Evolutionary conservation across 2,888 invertebrate species (phyloP), one percentile per base, ranked within the genome.

Genomic region (Ctenicera cuprea): DNA sequence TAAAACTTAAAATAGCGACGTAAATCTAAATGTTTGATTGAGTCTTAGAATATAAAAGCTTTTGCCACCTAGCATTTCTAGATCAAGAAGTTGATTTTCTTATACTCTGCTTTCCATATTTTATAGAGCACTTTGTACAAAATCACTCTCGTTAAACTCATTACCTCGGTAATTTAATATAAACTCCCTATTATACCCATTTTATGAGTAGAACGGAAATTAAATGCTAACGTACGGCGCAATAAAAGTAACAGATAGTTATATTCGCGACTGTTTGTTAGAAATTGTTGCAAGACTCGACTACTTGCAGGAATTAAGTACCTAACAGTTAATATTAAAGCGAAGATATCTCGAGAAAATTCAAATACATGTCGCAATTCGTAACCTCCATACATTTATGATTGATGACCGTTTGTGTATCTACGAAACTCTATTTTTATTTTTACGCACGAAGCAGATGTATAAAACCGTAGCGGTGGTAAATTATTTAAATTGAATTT

Each of bases 121-220:
- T 48, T 18, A 16, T 48, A 3, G 1, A 16, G 5, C 43, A 45
- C 43, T 45, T 45, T 3, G 16, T 16, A 30, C 30, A 11, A 50
- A 20, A 59, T 59, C 37, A 20, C 59, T 57, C 57, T 37, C 20
- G 16, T 9, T 37, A 33, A 52, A 41, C 50, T 54, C 65, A 67
- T 67, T 67, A 57, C 22, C 68, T 61, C n/a, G 33, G 16, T 71
- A 71, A 57, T 71, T 70, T 70, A 70, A 50, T 50, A 45, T 63
- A 37, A 54, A 50, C 57, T 45, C 48, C 63, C 54, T 65, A 52
- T 54, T 70, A 30, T 43, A 37, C 63, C 37, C 26, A 61, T 71
- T 71, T 74, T 71, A 71, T 26, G 67, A 54, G 45, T 68, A 43
- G 62, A 68, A 64, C 67, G 75, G 75, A 72, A 75, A 75, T 75